phyloP scores from a whole-genome alignment of 2,888 invertebrate genomes.

The Ceriagrion tenellum region DNA sequence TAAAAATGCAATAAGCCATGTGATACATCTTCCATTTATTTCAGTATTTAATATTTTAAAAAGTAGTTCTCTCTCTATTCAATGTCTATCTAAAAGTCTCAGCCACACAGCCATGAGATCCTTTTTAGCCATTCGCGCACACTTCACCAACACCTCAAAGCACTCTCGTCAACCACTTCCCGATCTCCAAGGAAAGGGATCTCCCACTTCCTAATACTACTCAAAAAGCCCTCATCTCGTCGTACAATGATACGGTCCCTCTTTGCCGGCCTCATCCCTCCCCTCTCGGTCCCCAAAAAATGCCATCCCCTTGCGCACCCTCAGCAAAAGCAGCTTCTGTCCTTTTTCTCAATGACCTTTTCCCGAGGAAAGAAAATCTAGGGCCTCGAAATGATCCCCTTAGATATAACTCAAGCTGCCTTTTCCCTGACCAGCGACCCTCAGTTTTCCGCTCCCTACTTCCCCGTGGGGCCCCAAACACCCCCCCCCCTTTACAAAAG shows the following conservation, averaged over 20 bases:
- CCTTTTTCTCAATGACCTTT: not conserved
- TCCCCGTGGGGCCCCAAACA: not conserved
- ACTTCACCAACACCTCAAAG: not conserved
- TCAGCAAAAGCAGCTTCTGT: not conserved
- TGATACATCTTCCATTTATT: no score
- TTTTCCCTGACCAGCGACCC: not conserved
- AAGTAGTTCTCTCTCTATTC: no score
- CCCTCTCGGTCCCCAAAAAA: not conserved
- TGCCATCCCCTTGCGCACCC: not conserved
- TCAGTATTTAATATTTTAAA: no score
- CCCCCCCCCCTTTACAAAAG: not conserved
- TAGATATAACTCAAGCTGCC: not conserved
- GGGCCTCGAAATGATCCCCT: slow-evolving; percentile 13
- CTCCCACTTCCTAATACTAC: not conserved
- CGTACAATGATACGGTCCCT: not conserved
- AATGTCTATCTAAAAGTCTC: not conserved
- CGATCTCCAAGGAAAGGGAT: not conserved
- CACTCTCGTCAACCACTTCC: not conserved
- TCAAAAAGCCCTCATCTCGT: no score
- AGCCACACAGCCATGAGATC: no score
- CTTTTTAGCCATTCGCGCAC: no score
- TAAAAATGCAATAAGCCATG: no score
- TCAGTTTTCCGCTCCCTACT: not conserved
- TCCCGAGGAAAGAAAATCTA: not conserved
- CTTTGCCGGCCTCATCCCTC: not conserved